These are phyloP conservation scores for Synergus umbraculus DNA, from an alignment of 2,888 invertebrate genomes.

Conservation along the genomic window DNA sequence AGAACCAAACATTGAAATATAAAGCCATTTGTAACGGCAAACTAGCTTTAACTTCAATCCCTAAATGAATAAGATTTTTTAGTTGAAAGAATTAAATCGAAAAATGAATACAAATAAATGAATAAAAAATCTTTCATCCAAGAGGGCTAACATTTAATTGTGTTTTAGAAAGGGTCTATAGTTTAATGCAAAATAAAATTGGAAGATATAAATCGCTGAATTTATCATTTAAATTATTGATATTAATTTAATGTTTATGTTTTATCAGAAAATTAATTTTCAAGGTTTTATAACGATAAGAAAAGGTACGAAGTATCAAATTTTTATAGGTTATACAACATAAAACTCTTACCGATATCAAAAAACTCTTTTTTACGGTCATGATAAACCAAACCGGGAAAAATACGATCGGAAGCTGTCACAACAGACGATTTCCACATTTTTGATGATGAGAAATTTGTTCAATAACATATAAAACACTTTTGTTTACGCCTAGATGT, in stretches of 20 bases:
- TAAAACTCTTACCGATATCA: slow-evolving; percentile 60
- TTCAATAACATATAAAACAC: not conserved
- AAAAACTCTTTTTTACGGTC: slow-evolving; percentile 69
- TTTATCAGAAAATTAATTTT: no score
- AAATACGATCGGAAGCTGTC: slow-evolving; percentile 77
- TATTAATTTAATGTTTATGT: no score
- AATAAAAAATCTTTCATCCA: no score
- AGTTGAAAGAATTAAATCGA: not conserved
- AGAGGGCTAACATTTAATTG: no score
- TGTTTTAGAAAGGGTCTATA: no score
- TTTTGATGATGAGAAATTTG: not conserved
- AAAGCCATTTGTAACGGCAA: slow-evolving; percentile 90
- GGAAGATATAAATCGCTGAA: no score
- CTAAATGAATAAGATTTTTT: slow-evolving; percentile 70
- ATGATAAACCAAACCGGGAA: slow-evolving; percentile 77
- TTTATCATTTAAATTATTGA: no score
- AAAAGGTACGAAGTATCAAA: not conserved
- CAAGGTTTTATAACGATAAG: no score
- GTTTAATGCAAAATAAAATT: no score
- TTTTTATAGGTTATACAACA: not conserved
- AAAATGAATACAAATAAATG: not conserved
- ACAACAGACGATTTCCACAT: slow-evolving; percentile 78
- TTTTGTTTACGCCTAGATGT: not conserved
- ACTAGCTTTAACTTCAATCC: slow-evolving; percentile 81
- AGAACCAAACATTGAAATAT: slow-evolving; percentile 88